Evolutionary conservation across 1,140 invertebrate genomes (phyloP).

Genomic region (Plutomurus gul): DNA sequence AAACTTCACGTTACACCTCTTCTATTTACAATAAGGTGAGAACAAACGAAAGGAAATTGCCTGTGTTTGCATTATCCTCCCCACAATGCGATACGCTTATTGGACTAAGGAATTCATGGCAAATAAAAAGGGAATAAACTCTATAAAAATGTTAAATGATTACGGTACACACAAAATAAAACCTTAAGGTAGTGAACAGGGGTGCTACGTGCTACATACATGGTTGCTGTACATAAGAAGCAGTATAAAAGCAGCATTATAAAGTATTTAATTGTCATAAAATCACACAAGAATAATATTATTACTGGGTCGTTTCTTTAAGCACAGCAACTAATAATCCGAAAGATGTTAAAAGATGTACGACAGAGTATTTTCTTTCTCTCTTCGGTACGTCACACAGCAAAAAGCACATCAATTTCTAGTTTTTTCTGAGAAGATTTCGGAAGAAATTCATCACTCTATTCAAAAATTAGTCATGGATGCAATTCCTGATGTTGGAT

Average conservation of each 20-base stretch:
- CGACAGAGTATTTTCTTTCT: conserved; percentile 25
- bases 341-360: not conserved
- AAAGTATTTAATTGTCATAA: too few species aligned
- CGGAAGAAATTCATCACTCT: conserved; percentile 43
- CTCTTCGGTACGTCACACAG: not conserved
- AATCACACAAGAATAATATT: too few species aligned
- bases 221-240: too few species aligned
- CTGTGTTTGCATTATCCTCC: too few species aligned
- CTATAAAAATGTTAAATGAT: too few species aligned
- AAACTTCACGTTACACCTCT: not conserved
- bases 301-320: not conserved
- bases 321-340: not conserved
- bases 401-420: not conserved
- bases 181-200: too few species aligned
- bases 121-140: too few species aligned
- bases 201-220: too few species aligned
- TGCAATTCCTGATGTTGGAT: conserved; percentile 43
- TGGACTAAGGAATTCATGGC: too few species aligned
- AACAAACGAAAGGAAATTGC: not conserved
- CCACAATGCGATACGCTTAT: too few species aligned
- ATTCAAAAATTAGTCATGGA: conserved; percentile 42
- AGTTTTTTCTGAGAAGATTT: not conserved
- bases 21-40: not conserved
- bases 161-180: too few species aligned
- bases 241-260: too few species aligned